Percentiles rank a stretch among this genome's conserved stretches.
These are phyloP conservation scores for Apteryx mantelli DNA, from an alignment of 2,113 vertebrate genomes.

Conservation along the genomic window DNA sequence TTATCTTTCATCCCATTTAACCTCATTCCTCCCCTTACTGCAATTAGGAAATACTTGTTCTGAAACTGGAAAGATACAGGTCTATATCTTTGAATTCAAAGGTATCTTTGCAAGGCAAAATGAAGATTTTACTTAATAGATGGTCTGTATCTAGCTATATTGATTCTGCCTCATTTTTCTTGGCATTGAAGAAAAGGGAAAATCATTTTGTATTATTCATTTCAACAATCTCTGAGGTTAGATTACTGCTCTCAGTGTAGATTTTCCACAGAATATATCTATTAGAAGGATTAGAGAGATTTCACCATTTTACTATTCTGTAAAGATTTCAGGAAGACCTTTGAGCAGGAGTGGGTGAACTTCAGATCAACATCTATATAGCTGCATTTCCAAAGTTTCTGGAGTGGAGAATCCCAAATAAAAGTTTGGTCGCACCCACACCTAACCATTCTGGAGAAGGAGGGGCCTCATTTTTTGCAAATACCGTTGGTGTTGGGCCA, in stretches of 20 bases:
- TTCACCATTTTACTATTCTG: neutral
- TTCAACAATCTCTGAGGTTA: neutral
- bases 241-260: neutral
- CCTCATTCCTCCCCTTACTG: neutral
- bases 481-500: neutral
- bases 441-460: neutral
- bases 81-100: neutral
- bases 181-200: neutral
- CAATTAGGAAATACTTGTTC: neutral
- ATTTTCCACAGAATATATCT: neutral
- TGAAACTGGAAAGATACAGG: neutral
- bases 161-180: neutral
- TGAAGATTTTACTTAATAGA: neutral
- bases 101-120: neutral
- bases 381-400: neutral
- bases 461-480: neutral
- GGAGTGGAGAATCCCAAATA: neutral
- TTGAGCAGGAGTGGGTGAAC: neutral
- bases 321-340: neutral
- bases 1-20: slow-evolving; percentile 39
- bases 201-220: neutral
- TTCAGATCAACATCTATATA: neutral
- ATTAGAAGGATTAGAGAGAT: neutral
- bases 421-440: neutral
- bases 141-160: neutral